phyloP scores from a whole-genome alignment of 2,888 invertebrate species.

The Himalopsyche tibetana region DNA sequence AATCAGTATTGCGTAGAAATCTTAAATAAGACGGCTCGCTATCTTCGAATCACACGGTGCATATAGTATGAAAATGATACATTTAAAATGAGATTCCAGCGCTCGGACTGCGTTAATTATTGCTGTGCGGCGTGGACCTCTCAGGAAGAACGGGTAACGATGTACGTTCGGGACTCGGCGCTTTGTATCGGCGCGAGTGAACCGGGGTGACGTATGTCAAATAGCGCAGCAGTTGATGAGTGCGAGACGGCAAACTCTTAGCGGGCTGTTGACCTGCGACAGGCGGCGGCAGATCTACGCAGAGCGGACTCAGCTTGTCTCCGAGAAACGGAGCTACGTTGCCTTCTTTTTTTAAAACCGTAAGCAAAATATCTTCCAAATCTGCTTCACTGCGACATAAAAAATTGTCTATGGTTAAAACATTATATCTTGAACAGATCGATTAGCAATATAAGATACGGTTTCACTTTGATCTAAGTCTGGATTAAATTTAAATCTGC shows the following conservation, averaged over 20 bases:
- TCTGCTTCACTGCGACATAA: conserved; percentile 80
- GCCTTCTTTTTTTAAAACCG: conserved; percentile 78
- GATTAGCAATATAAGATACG: background rate
- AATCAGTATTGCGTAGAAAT: background rate
- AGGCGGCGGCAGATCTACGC: conserved; percentile 72
- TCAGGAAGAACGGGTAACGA: conserved; percentile 12
- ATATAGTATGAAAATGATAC: background rate
- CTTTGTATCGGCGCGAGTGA: conserved; percentile 70
- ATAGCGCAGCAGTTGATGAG: conserved; percentile 70
- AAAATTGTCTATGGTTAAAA: conserved; percentile 52
- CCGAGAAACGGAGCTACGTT: conserved; percentile 80
- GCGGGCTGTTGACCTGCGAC: conserved; percentile 61
- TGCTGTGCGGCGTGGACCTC: conserved; percentile 2
- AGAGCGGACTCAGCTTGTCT: conserved; percentile 73
- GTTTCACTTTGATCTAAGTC: too few relatives aligned
- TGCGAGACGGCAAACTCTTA: conserved; percentile 65
- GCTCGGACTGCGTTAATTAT: background rate
- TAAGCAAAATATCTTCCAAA: conserved; percentile 83
- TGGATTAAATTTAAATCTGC: too few relatives aligned
- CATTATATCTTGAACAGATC: background rate
- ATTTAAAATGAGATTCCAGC: conserved; percentile 6
- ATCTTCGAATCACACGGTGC: background rate
- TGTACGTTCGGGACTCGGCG: conserved; percentile 54
- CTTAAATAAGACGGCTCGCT: background rate
- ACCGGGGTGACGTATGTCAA: conserved; percentile 71